These are phyloP conservation scores for Mythimna vitellina DNA, from an alignment of 2,888 invertebrate species.

Conservation along the genomic window DNA sequence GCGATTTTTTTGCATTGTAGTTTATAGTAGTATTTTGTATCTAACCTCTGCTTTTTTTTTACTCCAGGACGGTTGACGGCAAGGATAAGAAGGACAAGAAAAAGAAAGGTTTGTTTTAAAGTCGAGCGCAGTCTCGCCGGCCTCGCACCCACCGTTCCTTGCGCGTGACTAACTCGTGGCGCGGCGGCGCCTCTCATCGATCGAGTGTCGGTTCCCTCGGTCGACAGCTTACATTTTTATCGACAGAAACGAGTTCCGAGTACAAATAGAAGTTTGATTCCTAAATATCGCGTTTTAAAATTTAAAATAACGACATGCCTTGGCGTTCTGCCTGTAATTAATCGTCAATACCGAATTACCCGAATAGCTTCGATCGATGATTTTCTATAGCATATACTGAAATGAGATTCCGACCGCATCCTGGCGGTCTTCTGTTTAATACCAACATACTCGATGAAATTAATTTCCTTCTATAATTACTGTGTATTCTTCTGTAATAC, in stretches of 20 bases:
- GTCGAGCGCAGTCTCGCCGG: conserved; percentile 73
- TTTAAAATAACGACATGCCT: conserved; percentile 50
- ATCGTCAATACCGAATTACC: conserved; percentile 51
- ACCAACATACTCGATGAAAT: conserved; percentile 58
- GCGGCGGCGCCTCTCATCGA: conserved; percentile 63
- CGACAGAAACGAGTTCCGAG: conserved; percentile 60
- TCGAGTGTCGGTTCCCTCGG: conserved; percentile 58
- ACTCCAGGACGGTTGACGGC: conserved; percentile 95
- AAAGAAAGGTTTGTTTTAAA: conserved; percentile 97
- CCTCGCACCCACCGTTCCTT: conserved; percentile 84
- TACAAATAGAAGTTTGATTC: conserved; percentile 69
- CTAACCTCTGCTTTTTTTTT: conserved; percentile 47
- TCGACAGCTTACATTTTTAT: conserved; percentile 42
- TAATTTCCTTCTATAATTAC: conserved; percentile 59
- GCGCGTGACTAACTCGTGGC: conserved; percentile 78
- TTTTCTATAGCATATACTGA: conserved; percentile 54
- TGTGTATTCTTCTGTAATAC: conserved; percentile 58
- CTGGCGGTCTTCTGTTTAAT: conserved; percentile 58
- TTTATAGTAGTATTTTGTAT: background rate
- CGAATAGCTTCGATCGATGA: conserved; percentile 64
- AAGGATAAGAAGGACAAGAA: conserved; percentile 97
- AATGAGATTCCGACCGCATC: conserved; percentile 57
- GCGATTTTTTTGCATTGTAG: background rate
- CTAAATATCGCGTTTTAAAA: conserved; percentile 59
- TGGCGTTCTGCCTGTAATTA: conserved; percentile 41